Evolutionary conservation across 2,888 invertebrate genomes (phyloP).

Genomic region (Esperia sulphurella): DNA sequence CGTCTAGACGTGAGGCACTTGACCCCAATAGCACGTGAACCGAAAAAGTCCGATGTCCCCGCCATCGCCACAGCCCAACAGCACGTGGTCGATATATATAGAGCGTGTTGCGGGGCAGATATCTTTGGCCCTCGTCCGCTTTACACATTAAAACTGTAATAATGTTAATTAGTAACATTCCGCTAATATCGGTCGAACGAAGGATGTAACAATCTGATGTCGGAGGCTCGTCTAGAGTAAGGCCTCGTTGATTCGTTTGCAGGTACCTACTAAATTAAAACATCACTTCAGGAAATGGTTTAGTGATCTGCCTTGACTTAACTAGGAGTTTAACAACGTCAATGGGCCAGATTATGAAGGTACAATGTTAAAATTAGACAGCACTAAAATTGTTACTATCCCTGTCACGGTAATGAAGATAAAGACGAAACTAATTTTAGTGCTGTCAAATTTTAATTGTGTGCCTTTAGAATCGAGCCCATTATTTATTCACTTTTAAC

Average conservation of each 20-base stretch:
- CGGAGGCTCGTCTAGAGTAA: neutral
- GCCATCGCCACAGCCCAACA: constrained; percentile 19
- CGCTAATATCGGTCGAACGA: neutral
- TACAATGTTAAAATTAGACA: no score
- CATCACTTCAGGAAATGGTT: neutral
- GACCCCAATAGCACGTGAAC: constrained; percentile 55
- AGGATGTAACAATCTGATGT: no score
- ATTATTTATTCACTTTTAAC: no score
- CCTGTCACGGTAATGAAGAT: no score
- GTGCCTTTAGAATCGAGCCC: no score
- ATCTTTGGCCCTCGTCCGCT: constrained; percentile 8
- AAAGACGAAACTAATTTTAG: no score
- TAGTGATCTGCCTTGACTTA: neutral
- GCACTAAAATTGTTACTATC: no score
- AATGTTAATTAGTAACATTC: constrained; percentile 3
- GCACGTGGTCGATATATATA: constrained; percentile 64
- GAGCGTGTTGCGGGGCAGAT: constrained; percentile 31
- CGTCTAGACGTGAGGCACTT: constrained; percentile 48
- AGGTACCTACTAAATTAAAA: neutral
- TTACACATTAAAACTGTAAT: constrained; percentile 2
- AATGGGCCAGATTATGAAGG: no score
- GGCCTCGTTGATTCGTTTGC: neutral
- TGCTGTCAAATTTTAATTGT: no score
- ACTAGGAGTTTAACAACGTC: neutral
- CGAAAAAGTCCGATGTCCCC: constrained; percentile 45